Evolutionary conservation across 2,888 invertebrate species (phyloP).

Genomic region (Andrena marginata): DNA sequence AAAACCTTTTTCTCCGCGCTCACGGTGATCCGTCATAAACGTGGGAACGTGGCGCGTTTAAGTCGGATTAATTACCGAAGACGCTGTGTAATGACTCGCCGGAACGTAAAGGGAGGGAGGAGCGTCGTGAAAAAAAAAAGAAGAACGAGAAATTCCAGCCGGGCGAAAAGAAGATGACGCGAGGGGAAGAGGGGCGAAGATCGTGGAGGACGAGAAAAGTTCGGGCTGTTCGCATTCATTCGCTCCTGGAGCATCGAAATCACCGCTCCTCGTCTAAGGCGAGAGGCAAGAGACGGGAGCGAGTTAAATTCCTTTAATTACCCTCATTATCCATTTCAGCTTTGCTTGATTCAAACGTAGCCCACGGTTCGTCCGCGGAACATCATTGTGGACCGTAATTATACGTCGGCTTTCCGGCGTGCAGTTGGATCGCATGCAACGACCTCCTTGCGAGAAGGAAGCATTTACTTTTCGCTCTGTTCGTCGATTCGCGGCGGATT

Average conservation of each 20-base stretch:
- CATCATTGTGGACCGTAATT: slow-evolving; percentile 34
- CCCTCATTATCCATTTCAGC: slow-evolving; percentile 66
- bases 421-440: neutral
- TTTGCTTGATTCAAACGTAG: slow-evolving; percentile 55
- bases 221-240: slow-evolving; percentile 38
- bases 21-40: neutral
- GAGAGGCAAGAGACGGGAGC: slow-evolving; percentile 51
- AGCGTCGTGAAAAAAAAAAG: slow-evolving; percentile 15
- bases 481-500: neutral
- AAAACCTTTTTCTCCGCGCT: neutral
- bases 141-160: slow-evolving; percentile 6
- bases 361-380: slow-evolving; percentile 17
- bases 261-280: slow-evolving; percentile 29
- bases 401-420: slow-evolving; percentile 13
- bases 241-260: slow-evolving; percentile 42
- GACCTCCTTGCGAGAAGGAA: neutral
- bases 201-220: slow-evolving; percentile 40
- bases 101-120: slow-evolving; percentile 7
- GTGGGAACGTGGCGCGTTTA: slow-evolving; percentile 34
- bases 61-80: slow-evolving; percentile 62
- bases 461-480: neutral
- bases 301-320: slow-evolving; percentile 71
- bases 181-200: neutral
- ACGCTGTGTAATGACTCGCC: slow-evolving; percentile 58
- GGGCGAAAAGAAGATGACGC: neutral